Base-by-base conservation (phyloP, 2,797 vertebrate genomes). In the Streptopelia turtur region DNA sequence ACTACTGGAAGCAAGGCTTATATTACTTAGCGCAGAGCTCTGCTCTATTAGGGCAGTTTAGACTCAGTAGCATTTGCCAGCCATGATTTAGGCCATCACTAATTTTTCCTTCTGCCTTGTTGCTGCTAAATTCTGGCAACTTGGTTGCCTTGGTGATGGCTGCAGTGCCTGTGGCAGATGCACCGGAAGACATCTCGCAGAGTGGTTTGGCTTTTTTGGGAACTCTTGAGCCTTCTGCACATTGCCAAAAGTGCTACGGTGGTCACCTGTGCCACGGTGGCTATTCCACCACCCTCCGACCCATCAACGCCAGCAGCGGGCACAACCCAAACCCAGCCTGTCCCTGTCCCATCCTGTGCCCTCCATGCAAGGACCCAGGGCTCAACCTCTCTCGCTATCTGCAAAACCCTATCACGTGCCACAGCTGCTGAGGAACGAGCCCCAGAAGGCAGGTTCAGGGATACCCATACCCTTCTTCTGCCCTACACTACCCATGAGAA, bases 81-180 rank as follows among this genome's bases (percentile, higher is more conserved):
- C 33, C 63, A 31, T 50, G 39, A 89, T 71, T 93, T 66, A 4
- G 33, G 49, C 52, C 18, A 89, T 53, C 8, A 1, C 21, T 64
- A 28, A n/a, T 70, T 93, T 84, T 89, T 77, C 24, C 68, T 87
- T 89, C 52, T 93, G 57, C 69, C 72, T 78, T 79, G 57, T 41
- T 78, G 59, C 80, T 0, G 1, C 43, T 90, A 39, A 82, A 70
- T 95, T 95, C 89, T 89, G 90, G 86, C 33, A 87, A 90, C 63
- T 87, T 82, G 52, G 87, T 96, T 95, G 87, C 93, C 89, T 87
- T 92, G 89, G 93, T 84, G 92, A 95, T 92, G 83, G 90, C 72
- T 94, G 76, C 52, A 66, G 55, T 4, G 52, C 41, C 70, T 87
- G 72, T 75, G 59, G 90, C 45, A 94, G 74, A 94, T 56, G 56